Evolutionary conservation across 2,888 invertebrate species (phyloP), one percentile per base, ranked within the genome.

Genomic region (Agrochola litura): DNA sequence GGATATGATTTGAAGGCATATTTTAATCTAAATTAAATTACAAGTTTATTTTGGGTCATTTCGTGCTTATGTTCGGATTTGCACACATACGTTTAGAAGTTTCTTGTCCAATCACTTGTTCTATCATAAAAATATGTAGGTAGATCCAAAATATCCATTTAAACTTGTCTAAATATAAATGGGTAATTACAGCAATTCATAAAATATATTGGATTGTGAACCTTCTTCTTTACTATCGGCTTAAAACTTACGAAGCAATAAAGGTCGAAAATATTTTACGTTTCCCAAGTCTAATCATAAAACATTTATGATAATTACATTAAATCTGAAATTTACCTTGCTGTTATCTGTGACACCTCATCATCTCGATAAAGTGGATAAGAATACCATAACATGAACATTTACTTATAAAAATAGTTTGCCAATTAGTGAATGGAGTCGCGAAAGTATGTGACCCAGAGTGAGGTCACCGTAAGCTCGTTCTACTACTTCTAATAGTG

Each of bases 401-500:
- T n/a, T 65, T 56, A 46, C 46, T 8, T 25, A 3, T 37, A n/a
- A 63, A 30, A 61, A 76, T 43, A 37, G 37, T 54, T 64, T 16
- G 12, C 43, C 43, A 83, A 80, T 65, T 43, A 76, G 72, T 76
- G 77, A 85, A 74, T 76, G 82, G 71, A 71, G 54, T 80, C 22
- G 43, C 70, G n/a, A 79, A 79, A 69, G 72, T 71, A 79, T 79
- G 76, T 85, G 86, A 79, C 73, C 78, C 25, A 79, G 79, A 69
- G 66, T 86, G 79, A 82, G 77, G 86, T 86, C 77, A 76, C 49
- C 19, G 19, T 84, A 78, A 84, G 65, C 75, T 77, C 60, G 84
- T 84, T 81, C 70, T 75, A 66, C 77, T 76, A 82, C 73, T 75
- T 82, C 73, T 82, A 74, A 43, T 67, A 43, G 6, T 74, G 56